Conservation (phyloP, 2,113 vertebrate genomes). For the Balaenoptera acutorostrata region DNA sequence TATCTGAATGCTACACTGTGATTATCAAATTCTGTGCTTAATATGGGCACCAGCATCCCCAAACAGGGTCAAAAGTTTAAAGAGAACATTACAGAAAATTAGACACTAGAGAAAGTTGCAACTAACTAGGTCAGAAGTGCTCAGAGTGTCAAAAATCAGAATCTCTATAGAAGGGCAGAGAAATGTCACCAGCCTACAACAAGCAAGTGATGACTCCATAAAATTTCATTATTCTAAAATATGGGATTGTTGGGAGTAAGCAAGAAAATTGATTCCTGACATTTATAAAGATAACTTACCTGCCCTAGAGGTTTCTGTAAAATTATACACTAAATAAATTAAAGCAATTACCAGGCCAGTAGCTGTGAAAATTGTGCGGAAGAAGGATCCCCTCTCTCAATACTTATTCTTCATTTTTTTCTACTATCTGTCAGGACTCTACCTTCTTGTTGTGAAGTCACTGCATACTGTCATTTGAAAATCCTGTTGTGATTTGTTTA, state of each 20-base stretch:
- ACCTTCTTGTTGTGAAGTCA: background rate
- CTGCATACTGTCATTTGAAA: background rate
- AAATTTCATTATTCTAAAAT: constrained; percentile 41
- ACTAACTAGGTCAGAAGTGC: constrained; percentile 23
- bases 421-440: background rate
- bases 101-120: constrained; percentile 39
- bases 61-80: constrained; percentile 59
- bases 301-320: background rate
- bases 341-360: background rate
- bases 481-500: background rate
- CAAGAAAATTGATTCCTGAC: background rate
- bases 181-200: constrained; percentile 16
- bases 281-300: constrained; percentile 4
- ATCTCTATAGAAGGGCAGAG: background rate
- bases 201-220: constrained; percentile 1
- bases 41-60: background rate
- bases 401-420: background rate
- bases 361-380: background rate
- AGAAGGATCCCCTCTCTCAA: background rate
- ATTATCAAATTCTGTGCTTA: constrained; percentile 52
- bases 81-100: constrained; percentile 59
- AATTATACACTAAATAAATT: constrained; percentile 15
- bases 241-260: background rate
- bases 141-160: constrained; percentile 25
- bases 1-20: constrained; percentile 6